phyloP scores from a whole-genome alignment of 2,113 vertebrate species.

The Tinamus guttatus region DNA sequence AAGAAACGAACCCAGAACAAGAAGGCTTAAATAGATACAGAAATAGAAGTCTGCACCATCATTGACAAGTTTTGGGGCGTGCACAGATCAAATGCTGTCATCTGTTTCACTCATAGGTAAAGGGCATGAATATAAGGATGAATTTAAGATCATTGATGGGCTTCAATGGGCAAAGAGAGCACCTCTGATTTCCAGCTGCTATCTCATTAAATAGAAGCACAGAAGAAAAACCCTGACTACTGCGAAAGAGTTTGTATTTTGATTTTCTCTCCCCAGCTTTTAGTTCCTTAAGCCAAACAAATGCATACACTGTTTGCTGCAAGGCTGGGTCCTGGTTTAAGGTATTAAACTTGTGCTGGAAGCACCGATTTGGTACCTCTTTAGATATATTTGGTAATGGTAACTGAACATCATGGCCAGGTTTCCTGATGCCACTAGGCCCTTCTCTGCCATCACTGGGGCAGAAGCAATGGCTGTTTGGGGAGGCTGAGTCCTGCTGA shows the following conservation, averaged over 20 bases:
- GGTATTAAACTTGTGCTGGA: neutral
- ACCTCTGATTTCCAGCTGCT: neutral
- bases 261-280: neutral
- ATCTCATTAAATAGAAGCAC: neutral
- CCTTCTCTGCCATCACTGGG: neutral
- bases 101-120: constrained; percentile 11
- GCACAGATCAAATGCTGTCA: constrained; percentile 25
- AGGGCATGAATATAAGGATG: constrained; percentile 4
- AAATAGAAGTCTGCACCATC: neutral
- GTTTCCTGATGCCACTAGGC: neutral
- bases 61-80: neutral
- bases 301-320: neutral
- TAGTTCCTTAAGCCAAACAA: constrained; percentile 9
- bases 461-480: neutral
- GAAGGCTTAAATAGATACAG: neutral
- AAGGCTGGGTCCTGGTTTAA: neutral
- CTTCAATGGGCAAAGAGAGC: neutral
- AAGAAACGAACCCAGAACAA: neutral
- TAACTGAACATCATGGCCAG: neutral
- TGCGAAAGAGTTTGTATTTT: neutral
- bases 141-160: neutral
- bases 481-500: neutral
- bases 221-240: neutral
- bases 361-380: neutral
- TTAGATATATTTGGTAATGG: neutral